Evolutionary conservation across 2,888 invertebrate species (phyloP).

Genomic region (Agrotis puta): DNA sequence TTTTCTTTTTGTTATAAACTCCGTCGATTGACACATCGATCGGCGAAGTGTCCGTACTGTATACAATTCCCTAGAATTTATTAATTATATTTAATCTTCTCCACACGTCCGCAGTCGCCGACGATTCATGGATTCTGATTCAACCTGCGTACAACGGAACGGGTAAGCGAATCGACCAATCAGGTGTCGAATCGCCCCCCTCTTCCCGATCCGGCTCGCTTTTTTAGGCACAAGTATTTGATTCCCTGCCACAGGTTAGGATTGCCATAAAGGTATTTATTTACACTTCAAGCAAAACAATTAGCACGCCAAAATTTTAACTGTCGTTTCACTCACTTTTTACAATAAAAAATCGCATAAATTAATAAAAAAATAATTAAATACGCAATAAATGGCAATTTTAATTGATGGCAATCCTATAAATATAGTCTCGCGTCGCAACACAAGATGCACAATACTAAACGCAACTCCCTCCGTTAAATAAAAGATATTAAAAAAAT

Average conservation of each 20-base stretch:
- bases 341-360: conserved; percentile 3
- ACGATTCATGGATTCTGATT: conserved; percentile 87
- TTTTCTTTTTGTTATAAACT: conserved; percentile 45
- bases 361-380: not conserved
- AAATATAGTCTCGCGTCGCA: conserved; percentile 78
- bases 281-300: conserved; percentile 34
- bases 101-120: conserved; percentile 37
- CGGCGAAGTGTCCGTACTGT: conserved; percentile 59
- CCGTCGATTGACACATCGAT: conserved; percentile 48
- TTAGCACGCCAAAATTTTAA: not conserved
- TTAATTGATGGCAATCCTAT: conserved; percentile 72
- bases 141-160: conserved; percentile 90
- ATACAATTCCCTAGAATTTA: conserved; percentile 69
- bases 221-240: conserved; percentile 59
- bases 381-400: conserved; percentile 21
- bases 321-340: conserved; percentile 21
- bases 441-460: conserved; percentile 90
- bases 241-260: conserved; percentile 64
- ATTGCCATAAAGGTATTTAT: conserved; percentile 70
- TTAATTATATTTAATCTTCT: conserved; percentile 65
- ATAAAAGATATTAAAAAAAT: conserved; percentile 66
- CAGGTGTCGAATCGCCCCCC: conserved; percentile 86
- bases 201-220: conserved; percentile 85
- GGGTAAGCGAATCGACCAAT: conserved; percentile 87
- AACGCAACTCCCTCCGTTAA: conserved; percentile 85